Base-by-base conservation (phyloP, 1,140 invertebrate genomes). In the Cyclargus thomasi region DNA sequence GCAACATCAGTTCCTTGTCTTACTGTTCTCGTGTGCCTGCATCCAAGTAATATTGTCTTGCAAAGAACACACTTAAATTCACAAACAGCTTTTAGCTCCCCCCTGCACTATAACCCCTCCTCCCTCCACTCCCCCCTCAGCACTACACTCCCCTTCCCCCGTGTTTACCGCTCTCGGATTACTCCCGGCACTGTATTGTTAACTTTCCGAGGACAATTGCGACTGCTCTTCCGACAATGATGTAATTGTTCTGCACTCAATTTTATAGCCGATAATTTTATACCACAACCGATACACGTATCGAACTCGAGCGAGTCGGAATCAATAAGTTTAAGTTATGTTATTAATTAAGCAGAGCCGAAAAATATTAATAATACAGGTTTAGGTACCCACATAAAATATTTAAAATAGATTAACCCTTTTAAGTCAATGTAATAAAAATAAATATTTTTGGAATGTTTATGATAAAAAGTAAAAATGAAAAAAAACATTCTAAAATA, bases 31-130 rank as follows among this genome's bases (percentile, higher is more conserved):
- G 18, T 59, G 55, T 59, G 55, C 18, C 59, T 29, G 57, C 65
- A 59, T 66, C 18, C 65, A 57, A 66, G 59, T 62, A 67, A 70
- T 70, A 70, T 70, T 70, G 69, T 70, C 65, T 67, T 70, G 62
- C 69, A 70, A 70, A 67, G 69, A 67, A 67, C 63, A 64, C 65
- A 67, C 65, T 70, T 70, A 70, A 70, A 70, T 67, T 67, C 69
- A 67, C 69, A 70, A 70, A 70, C 69, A 67, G 67, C 55, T 53
- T 59, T 64, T 39, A 10, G 16, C 39, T 47, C 68, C 53, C 53
- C 53, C 23, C 17, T 17, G 16, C 39, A 47, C 39, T 47, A 47
- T 47, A 47, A 16, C 39, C 39, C 39, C 22, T 23, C 63, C 64
- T 11, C 39, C 39, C 22, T 23, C 63, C 64, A 16, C 1, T 17